Evolutionary conservation across 2,888 invertebrate species (phyloP), one percentile per base, ranked within the genome.

Genomic region (Chirona hameri): DNA sequence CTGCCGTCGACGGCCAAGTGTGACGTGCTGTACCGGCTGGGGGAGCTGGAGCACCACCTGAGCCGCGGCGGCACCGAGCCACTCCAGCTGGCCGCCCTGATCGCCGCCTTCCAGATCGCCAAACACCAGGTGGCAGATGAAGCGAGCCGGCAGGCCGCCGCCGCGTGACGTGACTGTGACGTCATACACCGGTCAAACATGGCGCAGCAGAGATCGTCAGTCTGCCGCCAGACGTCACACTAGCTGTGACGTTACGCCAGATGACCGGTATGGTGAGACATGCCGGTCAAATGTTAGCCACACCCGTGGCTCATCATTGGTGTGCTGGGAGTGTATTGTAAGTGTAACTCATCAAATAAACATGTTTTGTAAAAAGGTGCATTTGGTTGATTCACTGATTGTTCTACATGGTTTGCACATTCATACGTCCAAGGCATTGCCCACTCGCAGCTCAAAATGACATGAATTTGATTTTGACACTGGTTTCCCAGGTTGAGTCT

Each of bases 51-150:
- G 89, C 92, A 93, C 87, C 91, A 97, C 60, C 89, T 99, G 57
- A 90, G 96, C 0, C 91, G 92, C 84, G 99, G 99, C 48, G 94
- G 96, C 84, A 94, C 92, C 87, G 99, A 99, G 89, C 93, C 93
- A 85, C 91, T 97, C 80, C 98, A 99, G 89, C 90, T 98, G 27
- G 93, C 95, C 83, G 93, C 96, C 0, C 90, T 99, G 82, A 92
- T 99, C 82, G 92, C 96, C n/a, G 93, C 94, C 12, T 98, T 98
- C 89, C 93, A 95, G 86, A 52, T 82, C 72, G 84, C 84, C 39
- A 84, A 83, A 24, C 79, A 48, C 24, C 27, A 79, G 27, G 48
- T 48, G 79, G 79, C 79, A 9, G 12, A 46, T 18, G 72, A 15
- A 10, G 72, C 72, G 14, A 1, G 14, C 27, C 27, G 24, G 29